Evolutionary conservation across 2,113 vertebrate genomes (phyloP), one percentile per base, ranked within the genome.

Genomic region (Sylvietta virens): DNA sequence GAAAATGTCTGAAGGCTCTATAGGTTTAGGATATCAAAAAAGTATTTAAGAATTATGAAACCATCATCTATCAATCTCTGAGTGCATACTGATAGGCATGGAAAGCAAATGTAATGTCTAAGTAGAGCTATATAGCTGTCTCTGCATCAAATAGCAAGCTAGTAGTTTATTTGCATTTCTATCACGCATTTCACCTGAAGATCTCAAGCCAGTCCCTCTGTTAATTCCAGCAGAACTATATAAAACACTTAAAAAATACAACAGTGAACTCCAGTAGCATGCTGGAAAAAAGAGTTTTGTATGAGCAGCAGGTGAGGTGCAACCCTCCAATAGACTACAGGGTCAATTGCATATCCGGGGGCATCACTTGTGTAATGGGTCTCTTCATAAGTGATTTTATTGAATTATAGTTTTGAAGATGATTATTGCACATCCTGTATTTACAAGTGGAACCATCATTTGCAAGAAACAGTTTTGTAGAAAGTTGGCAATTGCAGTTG

Each of bases 11-110:
- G 82, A 96, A 95, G 92, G 90, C 85, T 86, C 81, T 95, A 50
- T 88, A 85, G 78, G 89, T 95, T 96, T 94, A 95, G 72, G 76
- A 88, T 96, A 94, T 96, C 67, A 97, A 95, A 96, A 96, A 95
- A 78, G 47, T 94, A 90, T 94, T 96, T 95, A 96, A 91, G 91
- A 95, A 83, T 92, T 92, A 81, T 96, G 71, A 90, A 96, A n/a
- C 82, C 82, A 88, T 96, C 94, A 90, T 74, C 81, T 96, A 93
- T 93, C 88, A 90, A 83, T 90, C 88, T 96, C 88, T 58, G 81
- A 76, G 70, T 94, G 71, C 78, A 94, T 94, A 82, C 45, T 80
- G 78, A 90, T 94, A 94, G 84, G 90, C 93, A 90, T 92, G 86
- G 74, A 95, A 91, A 74, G 44, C 47, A 86, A 88, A 94, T 86